phyloP scores from a whole-genome alignment of 1,140 invertebrate species.

The Drosophila sturtevanti region DNA sequence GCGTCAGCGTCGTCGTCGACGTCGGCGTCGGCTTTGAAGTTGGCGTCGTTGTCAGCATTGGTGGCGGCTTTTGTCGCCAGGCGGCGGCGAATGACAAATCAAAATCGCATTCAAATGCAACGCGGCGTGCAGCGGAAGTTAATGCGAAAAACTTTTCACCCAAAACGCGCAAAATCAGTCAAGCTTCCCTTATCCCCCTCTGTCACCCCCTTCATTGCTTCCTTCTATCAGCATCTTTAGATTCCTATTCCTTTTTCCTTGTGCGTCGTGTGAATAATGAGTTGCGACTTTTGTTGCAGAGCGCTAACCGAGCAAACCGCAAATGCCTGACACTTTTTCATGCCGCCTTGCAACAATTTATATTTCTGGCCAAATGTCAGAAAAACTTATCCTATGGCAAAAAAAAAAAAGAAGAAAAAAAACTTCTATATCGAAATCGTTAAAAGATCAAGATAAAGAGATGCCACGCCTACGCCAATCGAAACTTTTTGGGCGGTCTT shows the following conservation, averaged over 20 bases:
- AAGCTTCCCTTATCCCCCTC: slow-evolving; percentile 37
- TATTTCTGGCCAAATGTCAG: slow-evolving; percentile 69
- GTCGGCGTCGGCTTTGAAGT: neutral
- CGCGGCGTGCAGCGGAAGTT: slow-evolving; percentile 78
- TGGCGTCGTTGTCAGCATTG: too few relatives aligned
- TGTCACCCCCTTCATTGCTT: neutral
- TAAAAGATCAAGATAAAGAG: neutral
- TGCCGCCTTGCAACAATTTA: slow-evolving; percentile 73
- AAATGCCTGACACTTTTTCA: slow-evolving; percentile 70
- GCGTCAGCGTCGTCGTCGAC: slow-evolving; percentile 4
- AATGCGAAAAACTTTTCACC: slow-evolving; percentile 79
- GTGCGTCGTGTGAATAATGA: slow-evolving; percentile 69
- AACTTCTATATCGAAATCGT: slow-evolving; percentile 24
- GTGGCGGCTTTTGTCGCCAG: slow-evolving; percentile 67
- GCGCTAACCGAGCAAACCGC: slow-evolving; percentile 49
- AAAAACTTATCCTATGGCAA: slow-evolving; percentile 53
- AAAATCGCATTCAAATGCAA: slow-evolving; percentile 80
- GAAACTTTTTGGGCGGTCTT: slow-evolving; percentile 14
- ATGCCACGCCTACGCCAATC: neutral
- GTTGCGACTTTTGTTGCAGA: slow-evolving; percentile 59
- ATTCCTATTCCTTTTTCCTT: slow-evolving; percentile 15
- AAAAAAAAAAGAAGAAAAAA: too few relatives aligned
- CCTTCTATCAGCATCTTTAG: neutral
- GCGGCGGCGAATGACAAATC: slow-evolving; percentile 77
- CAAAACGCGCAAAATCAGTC: slow-evolving; percentile 72